A percentile compares a stretch with the other conserved stretches of the same genome.
Evolutionary conservation across 1,140 invertebrate species (phyloP).

Genomic region (Paralvinella palmiformis): DNA sequence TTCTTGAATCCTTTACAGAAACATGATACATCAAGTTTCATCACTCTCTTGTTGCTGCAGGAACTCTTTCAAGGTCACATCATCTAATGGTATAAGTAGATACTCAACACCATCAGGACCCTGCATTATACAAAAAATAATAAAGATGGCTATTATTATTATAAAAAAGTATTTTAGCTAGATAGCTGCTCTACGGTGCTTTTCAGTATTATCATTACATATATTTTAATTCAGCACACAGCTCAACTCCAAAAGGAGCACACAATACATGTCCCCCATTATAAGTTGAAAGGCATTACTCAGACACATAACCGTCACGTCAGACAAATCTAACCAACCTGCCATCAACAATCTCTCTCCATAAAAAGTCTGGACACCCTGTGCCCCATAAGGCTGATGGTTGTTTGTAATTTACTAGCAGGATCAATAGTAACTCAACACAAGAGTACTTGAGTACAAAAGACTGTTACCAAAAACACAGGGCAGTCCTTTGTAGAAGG

Average conservation of each 20-base stretch:
- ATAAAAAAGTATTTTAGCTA: not conserved
- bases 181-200: not conserved
- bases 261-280: not conserved
- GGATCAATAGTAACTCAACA: too few relatives aligned
- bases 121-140: conserved; percentile 36
- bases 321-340: too few relatives aligned
- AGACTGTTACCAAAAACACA: too few relatives aligned
- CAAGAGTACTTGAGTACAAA: too few relatives aligned
- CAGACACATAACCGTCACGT: too few relatives aligned
- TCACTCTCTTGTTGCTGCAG: conserved; percentile 43
- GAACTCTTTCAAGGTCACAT: conserved; percentile 69
- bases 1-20: too few relatives aligned
- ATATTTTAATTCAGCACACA: not conserved
- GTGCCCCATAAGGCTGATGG: too few relatives aligned
- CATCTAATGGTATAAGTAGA: conserved; percentile 72
- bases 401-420: too few relatives aligned
- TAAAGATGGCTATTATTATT: not conserved
- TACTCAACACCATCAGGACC: conserved; percentile 74
- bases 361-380: too few relatives aligned
- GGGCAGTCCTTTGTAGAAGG: too few relatives aligned
- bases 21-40: not conserved
- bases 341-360: too few relatives aligned
- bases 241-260: not conserved
- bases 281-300: too few relatives aligned
- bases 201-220: not conserved